These are phyloP conservation scores for Trichacis sp. DNA, from an alignment of 2,888 invertebrate species.

Conservation along the genomic window DNA sequence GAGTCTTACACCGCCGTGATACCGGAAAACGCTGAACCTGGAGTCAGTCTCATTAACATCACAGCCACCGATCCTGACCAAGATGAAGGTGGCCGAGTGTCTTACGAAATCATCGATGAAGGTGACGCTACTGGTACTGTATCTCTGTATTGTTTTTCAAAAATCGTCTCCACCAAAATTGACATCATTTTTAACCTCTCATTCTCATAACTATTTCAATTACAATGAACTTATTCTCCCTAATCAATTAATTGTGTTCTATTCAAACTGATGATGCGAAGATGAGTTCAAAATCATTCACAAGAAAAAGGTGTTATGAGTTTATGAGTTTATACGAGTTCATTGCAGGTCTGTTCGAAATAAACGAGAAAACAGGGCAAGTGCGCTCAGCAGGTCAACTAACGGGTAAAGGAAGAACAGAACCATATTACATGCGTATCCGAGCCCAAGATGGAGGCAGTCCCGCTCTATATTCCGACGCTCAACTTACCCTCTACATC, in stretches of 20 bases:
- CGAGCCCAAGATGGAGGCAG: conserved; percentile 79
- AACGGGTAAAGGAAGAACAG: conserved; percentile 81
- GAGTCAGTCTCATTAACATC: conserved; percentile 77
- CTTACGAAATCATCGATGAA: conserved; percentile 80
- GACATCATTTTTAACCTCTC: too few relatives aligned
- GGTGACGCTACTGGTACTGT: conserved; percentile 80
- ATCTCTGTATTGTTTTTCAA: too few relatives aligned
- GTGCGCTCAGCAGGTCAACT: conserved; percentile 76
- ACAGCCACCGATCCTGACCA: conserved; percentile 83
- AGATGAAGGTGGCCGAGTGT: conserved; percentile 78
- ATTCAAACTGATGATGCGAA: too few relatives aligned
- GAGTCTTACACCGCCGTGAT: conserved; percentile 79
- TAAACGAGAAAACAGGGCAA: conserved; percentile 77
- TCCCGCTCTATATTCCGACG: conserved; percentile 74
- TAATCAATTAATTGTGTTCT: too few relatives aligned
- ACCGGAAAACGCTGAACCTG: conserved; percentile 79
- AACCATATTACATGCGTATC: conserved; percentile 78
- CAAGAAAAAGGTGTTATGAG: too few relatives aligned
- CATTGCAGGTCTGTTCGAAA: conserved; percentile 75
- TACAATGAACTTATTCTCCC: too few relatives aligned
- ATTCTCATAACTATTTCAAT: too few relatives aligned
- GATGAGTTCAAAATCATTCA: too few relatives aligned
- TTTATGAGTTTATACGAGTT: too few relatives aligned
- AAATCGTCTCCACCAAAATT: too few relatives aligned
- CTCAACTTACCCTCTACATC: conserved; percentile 76